A percentile compares a stretch with the other conserved stretches of the same genome.
phyloP scores from a whole-genome alignment of 2,113 vertebrate species.

The Trichechus manatus region DNA sequence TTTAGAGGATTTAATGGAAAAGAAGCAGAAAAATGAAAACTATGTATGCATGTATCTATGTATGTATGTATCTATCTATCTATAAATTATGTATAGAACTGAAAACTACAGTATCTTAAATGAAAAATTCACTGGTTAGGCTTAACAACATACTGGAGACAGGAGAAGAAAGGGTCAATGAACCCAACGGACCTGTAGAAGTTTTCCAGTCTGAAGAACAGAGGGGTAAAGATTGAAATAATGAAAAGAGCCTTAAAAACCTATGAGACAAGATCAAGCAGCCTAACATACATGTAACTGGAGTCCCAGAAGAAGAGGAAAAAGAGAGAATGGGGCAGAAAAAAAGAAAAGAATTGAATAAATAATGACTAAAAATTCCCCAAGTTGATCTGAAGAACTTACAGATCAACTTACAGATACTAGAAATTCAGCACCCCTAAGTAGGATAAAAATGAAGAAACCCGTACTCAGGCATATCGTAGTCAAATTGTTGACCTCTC shows the following conservation, averaged over 20 bases:
- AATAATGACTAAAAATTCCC: neutral
- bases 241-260: neutral
- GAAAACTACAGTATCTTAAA: constrained; percentile 18
- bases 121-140: neutral
- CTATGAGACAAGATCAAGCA: neutral
- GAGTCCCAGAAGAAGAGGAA: neutral
- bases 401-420: neutral
- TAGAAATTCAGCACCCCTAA: constrained; percentile 4
- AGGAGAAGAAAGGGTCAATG: neutral
- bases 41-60: neutral
- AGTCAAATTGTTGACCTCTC: neutral
- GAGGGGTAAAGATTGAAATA: neutral
- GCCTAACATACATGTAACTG: neutral
- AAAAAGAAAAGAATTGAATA: neutral
- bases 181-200: neutral
- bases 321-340: neutral
- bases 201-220: neutral
- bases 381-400: neutral
- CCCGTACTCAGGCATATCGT: neutral
- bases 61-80: neutral
- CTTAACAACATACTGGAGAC: neutral
- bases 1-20: neutral
- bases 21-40: neutral
- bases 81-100: neutral
- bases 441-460: neutral